Conservation (phyloP, 2,888 invertebrate genomes). For the Serrognathus titanus region DNA sequence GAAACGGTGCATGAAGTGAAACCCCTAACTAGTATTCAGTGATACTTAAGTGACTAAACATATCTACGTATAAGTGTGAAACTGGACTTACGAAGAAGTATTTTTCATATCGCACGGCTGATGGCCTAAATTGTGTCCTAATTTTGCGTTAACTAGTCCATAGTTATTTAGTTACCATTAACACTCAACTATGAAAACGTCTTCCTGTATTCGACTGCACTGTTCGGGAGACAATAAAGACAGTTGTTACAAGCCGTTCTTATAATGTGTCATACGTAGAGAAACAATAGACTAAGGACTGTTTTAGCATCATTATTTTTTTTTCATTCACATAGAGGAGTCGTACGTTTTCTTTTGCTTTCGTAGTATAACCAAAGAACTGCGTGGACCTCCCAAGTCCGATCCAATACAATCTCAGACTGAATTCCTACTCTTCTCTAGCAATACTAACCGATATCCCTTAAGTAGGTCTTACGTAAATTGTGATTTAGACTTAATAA, state of each 20-base stretch:
- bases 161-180: constrained; percentile 33
- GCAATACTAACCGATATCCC: constrained; percentile 34
- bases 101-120: constrained; percentile 19
- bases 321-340: constrained; percentile 5
- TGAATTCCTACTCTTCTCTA: constrained; percentile 40
- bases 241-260: constrained; percentile 5
- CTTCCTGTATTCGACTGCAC: constrained; percentile 24
- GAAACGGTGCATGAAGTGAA: constrained; percentile 34
- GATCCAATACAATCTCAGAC: constrained; percentile 36
- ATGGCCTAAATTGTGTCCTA: constrained; percentile 17
- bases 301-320: constrained; percentile 7
- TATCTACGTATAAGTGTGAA: constrained; percentile 9
- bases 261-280: constrained; percentile 17
- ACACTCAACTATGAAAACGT: constrained; percentile 21
- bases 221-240: constrained; percentile 21
- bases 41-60: constrained; percentile 17
- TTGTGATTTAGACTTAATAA: constrained; percentile 31
- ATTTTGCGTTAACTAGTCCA: constrained; percentile 28
- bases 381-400: constrained; percentile 24
- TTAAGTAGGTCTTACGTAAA: constrained; percentile 25
- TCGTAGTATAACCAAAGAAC: constrained; percentile 33
- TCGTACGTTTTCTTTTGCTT: constrained; percentile 9
- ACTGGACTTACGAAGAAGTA: constrained; percentile 5
- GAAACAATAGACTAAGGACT: constrained; percentile 10
- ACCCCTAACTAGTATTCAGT: constrained; percentile 3